Conservation (phyloP, 1,140 invertebrate genomes). For the Diachasma alloeum region DNA sequence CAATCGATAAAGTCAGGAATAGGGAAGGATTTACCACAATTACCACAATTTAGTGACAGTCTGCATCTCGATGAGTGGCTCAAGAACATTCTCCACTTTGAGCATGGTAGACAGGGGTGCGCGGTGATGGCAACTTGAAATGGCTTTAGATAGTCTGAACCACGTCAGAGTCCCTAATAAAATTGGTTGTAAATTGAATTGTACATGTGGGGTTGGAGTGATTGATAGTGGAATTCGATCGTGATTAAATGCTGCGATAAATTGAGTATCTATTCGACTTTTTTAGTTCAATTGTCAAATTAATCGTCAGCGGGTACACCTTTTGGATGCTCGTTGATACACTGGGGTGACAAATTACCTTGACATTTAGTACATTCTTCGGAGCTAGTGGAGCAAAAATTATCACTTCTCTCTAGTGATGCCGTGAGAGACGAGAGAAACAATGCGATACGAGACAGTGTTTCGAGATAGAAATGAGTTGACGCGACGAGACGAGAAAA, state of each 20-base stretch:
- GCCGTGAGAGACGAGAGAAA: too few species aligned
- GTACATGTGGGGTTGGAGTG: background rate
- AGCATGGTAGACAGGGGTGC: background rate
- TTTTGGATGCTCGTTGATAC: too few species aligned
- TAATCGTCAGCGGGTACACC: too few species aligned
- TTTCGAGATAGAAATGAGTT: too few species aligned
- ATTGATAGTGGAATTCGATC: background rate
- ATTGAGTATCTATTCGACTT: too few species aligned
- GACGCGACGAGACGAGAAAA: too few species aligned
- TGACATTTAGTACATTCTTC: too few species aligned
- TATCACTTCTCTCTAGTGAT: too few species aligned
- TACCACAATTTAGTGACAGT: constrained; percentile 1
- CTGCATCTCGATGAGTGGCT: background rate
- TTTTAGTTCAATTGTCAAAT: too few species aligned
- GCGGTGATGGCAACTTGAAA: background rate
- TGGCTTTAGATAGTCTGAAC: background rate
- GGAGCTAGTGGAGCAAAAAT: too few species aligned
- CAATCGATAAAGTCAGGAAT: background rate
- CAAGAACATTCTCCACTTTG: background rate
- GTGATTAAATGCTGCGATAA: background rate
- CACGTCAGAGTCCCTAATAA: background rate
- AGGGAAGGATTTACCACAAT: background rate
- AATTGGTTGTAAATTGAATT: background rate
- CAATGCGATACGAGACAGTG: too few species aligned
- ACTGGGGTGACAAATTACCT: too few species aligned